phyloP scores from a whole-genome alignment of 2,888 invertebrate genomes.

The Monopis laevigella region DNA sequence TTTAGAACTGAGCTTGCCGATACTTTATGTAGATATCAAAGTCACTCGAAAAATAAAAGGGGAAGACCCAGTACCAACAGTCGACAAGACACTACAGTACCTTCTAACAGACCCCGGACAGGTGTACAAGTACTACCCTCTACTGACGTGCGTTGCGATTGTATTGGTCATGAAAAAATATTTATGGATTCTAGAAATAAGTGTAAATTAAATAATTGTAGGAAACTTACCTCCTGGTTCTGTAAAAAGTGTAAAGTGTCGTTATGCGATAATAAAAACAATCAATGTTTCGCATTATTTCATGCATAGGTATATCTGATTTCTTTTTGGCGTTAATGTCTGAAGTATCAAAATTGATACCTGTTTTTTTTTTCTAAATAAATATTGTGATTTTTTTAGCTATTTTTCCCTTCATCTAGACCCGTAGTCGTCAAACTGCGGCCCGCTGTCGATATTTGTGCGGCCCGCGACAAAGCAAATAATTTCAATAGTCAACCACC shows the following conservation, averaged over 20 bases:
- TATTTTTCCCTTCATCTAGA: too few species aligned
- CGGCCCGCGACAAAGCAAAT: too few species aligned
- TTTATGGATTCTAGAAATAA: constrained; percentile 26
- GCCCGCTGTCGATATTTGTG: too few species aligned
- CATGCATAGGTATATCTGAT: constrained; percentile 24
- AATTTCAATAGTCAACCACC: too few species aligned
- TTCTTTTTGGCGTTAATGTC: constrained; percentile 8
- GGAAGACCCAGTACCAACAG: constrained; percentile 8
- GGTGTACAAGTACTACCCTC: constrained; percentile 25
- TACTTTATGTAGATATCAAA: background rate
- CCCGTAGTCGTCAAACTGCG: too few species aligned
- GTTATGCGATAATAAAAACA: constrained; percentile 28
- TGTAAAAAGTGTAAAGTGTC: constrained; percentile 28
- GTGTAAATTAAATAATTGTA: constrained; percentile 26
- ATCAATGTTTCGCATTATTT: constrained; percentile 28
- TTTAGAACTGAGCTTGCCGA: constrained; percentile 23
- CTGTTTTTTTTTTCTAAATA: constrained; percentile 25
- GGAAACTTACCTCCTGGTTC: constrained; percentile 25
- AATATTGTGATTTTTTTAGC: too few species aligned
- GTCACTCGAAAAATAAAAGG: constrained; percentile 21
- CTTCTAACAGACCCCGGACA: constrained; percentile 25
- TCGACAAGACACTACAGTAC: constrained; percentile 23
- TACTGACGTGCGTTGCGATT: constrained; percentile 26
- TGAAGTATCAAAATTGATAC: constrained; percentile 27
- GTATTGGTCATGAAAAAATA: constrained; percentile 26